Evolutionary conservation across 2,113 vertebrate species (phyloP).

Genomic region (Mionectes macconnelli): DNA sequence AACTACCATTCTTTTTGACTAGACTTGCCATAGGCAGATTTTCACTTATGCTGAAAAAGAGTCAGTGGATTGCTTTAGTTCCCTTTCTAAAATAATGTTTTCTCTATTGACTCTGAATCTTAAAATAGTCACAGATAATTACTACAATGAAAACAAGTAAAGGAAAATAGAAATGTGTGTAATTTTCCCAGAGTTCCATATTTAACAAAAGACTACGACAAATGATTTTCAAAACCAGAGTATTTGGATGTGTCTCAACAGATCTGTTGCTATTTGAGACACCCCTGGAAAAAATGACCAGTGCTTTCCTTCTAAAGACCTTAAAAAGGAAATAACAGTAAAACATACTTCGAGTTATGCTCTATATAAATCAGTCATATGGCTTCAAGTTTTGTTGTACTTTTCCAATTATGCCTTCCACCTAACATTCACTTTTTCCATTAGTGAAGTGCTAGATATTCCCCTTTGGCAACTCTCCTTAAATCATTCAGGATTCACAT

Average conservation of each 20-base stretch:
- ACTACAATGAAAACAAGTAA: not conserved
- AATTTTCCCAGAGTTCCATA: not conserved
- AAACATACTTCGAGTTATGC: not conserved
- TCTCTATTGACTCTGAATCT: not conserved
- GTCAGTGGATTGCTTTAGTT: not conserved
- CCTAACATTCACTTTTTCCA: not conserved
- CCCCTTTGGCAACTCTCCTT: slow-evolving; percentile 13
- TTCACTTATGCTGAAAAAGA: not conserved
- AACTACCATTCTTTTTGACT: not conserved
- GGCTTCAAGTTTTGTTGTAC: not conserved
- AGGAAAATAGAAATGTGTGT: not conserved
- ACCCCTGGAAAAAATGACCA: not conserved
- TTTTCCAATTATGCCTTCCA: slow-evolving; percentile 24
- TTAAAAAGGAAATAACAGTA: not conserved
- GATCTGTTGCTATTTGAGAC: not conserved
- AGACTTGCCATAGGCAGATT: not conserved
- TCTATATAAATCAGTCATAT: not conserved
- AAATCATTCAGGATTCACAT: slow-evolving; percentile 26
- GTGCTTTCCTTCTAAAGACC: not conserved
- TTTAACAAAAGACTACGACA: not conserved
- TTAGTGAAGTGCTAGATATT: not conserved
- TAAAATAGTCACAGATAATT: not conserved
- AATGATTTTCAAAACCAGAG: not conserved
- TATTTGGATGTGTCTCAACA: not conserved
- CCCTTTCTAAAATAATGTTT: not conserved